Evolutionary conservation across 2,888 invertebrate genomes (phyloP), one percentile per base, ranked within the genome.

Genomic region (Apeira syringaria): DNA sequence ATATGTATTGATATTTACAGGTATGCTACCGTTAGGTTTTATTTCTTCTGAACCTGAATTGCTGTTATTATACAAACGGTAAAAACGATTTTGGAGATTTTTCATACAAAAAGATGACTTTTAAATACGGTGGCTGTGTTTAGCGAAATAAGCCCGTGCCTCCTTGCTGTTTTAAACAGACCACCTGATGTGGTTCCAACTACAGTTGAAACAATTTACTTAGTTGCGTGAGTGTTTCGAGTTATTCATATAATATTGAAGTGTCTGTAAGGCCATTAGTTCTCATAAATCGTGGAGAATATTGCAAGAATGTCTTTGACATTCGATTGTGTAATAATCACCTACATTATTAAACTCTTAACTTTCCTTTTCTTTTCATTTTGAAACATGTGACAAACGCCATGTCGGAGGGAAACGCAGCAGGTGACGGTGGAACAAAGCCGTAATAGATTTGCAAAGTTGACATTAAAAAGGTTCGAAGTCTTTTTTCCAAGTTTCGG

Each of bases 371-470:
- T n/a, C n/a, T 59, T 49, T 47, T 47, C 20, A 47, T 57, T 61
- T 55, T 40, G 46, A 56, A 55, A 47, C 57, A 64, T 59, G 64
- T 66, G 66, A 73, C 63, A 64, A 65, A 67, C 53, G 59, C 43
- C 38, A 32, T 22, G 37, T 54, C 34, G 22, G 41, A 54, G 57
- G 56, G 58, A 55, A 59, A 53, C 40, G 56, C 29, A 57, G 74
- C 79, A 85, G 83, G 77, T 85, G 85, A 71, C 56, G 54, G 46
- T 46, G 56, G 58, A 70, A 84, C 79, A 81, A 78, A 71, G 70
- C 63, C 63, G 67, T 68, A 74, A 82, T 77, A 80, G 78, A 80
- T 77, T 69, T 68, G 61, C 60, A 64, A 62, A 64, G 64, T 71
- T 75, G 74, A 78, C 78, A 74, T 68, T 66, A 73, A 71, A 76